Evolutionary conservation across 2,797 vertebrate genomes (phyloP).

Genomic region (Hirundo rustica): DNA sequence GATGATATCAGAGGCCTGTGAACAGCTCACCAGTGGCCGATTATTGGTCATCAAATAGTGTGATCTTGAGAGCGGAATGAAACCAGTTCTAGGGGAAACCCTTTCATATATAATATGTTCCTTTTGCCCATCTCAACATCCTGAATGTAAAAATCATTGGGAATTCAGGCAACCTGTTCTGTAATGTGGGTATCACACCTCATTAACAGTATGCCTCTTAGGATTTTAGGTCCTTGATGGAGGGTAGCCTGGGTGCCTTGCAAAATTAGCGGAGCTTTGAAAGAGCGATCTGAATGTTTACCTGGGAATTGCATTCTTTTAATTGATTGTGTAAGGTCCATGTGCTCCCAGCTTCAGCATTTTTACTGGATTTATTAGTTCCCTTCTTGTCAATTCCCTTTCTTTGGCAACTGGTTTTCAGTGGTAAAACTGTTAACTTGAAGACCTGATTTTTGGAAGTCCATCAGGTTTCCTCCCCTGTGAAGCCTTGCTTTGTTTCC

Average conservation of each 20-base stretch:
- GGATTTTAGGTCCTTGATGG: background rate
- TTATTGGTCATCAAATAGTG: background rate
- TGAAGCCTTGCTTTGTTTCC: background rate
- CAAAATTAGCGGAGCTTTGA: background rate
- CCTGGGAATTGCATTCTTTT: background rate
- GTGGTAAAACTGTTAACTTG: background rate
- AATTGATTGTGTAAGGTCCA: fast-evolving
- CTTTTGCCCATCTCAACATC: background rate
- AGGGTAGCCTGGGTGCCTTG: background rate
- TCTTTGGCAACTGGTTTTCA: background rate
- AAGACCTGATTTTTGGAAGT: background rate
- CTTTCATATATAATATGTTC: background rate
- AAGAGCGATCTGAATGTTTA: background rate
- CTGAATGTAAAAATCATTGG: background rate
- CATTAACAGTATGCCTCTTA: background rate
- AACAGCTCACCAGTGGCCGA: background rate
- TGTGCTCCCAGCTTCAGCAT: background rate
- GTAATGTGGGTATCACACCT: background rate
- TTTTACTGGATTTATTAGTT: background rate
- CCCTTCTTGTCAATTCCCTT: background rate
- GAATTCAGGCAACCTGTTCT: background rate
- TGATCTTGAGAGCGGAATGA: background rate
- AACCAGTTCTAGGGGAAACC: background rate
- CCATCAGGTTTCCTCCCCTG: background rate
- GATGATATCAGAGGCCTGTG: background rate